Conservation (phyloP, 2,888 invertebrate species). For the Saturnia japonica region DNA sequence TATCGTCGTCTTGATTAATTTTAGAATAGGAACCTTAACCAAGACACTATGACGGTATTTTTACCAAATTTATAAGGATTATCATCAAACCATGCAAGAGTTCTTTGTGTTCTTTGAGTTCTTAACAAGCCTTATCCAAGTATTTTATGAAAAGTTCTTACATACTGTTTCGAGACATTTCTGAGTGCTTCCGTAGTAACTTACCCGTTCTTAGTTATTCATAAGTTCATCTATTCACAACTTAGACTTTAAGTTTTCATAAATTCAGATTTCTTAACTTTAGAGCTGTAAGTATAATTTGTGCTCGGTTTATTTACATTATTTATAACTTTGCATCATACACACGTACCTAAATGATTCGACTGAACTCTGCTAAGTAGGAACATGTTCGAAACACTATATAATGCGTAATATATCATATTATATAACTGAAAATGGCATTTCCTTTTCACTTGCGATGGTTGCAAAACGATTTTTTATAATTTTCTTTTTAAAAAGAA, state of each 20-base stretch:
- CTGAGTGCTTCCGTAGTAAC: not conserved
- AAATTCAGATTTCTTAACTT: not conserved
- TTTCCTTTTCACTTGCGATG: too few relatives aligned
- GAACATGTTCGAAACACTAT: not conserved
- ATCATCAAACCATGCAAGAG: not conserved
- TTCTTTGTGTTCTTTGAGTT: not conserved
- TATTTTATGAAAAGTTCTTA: not conserved
- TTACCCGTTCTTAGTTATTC: conserved; percentile 1
- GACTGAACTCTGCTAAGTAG: not conserved
- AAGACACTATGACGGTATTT: not conserved
- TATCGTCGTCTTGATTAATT: not conserved
- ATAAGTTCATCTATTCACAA: conserved; percentile 3
- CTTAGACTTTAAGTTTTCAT: not conserved
- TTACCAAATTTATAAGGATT: not conserved
- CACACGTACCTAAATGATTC: not conserved
- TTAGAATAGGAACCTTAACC: not conserved
- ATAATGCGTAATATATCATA: not conserved
- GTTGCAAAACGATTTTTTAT: too few relatives aligned
- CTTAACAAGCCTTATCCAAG: not conserved
- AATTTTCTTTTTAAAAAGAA: too few relatives aligned
- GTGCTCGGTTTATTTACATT: not conserved
- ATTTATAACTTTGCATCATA: not conserved
- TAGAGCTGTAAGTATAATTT: not conserved
- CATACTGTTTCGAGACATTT: not conserved
- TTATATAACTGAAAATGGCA: too few relatives aligned